Conservation (phyloP, 2,113 vertebrate genomes). For the Plecturocebus donacophilus region DNA sequence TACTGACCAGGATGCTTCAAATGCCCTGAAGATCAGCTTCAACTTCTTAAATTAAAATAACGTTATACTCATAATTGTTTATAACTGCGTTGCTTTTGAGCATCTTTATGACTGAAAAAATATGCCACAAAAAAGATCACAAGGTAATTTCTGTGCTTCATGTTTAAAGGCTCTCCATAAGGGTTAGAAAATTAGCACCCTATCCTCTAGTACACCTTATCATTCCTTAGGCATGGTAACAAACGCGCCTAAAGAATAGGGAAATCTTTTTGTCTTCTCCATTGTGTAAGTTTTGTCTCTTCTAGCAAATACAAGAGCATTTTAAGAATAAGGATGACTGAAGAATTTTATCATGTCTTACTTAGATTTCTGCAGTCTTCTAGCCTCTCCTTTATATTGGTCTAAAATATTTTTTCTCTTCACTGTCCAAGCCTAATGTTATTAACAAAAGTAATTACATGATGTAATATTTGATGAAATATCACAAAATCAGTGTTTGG, state of each 20-base stretch:
- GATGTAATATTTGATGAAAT: background rate
- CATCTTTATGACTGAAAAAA: background rate
- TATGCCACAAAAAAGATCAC: background rate
- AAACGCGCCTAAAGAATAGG: background rate
- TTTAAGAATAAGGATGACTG: background rate
- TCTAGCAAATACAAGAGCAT: background rate
- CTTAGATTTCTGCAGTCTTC: background rate
- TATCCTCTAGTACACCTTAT: background rate
- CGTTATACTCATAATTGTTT: background rate
- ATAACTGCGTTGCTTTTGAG: background rate
- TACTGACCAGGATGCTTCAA: background rate
- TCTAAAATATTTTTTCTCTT: background rate
- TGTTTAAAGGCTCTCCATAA: background rate
- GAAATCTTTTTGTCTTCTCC: background rate
- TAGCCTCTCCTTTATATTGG: background rate
- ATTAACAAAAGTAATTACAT: background rate
- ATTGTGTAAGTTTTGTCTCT: background rate
- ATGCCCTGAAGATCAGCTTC: background rate
- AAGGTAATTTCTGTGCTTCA: background rate
- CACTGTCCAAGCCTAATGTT: background rate
- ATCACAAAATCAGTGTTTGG: background rate
- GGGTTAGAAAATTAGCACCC: background rate
- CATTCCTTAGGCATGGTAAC: background rate
- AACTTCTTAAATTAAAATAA: constrained; percentile 17
- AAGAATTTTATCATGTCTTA: background rate